Percentiles rank a stretch among this genome's conserved stretches.
These are phyloP conservation scores for Dicycla oo DNA, from an alignment of 2,888 invertebrate genomes.

Conservation along the genomic window DNA sequence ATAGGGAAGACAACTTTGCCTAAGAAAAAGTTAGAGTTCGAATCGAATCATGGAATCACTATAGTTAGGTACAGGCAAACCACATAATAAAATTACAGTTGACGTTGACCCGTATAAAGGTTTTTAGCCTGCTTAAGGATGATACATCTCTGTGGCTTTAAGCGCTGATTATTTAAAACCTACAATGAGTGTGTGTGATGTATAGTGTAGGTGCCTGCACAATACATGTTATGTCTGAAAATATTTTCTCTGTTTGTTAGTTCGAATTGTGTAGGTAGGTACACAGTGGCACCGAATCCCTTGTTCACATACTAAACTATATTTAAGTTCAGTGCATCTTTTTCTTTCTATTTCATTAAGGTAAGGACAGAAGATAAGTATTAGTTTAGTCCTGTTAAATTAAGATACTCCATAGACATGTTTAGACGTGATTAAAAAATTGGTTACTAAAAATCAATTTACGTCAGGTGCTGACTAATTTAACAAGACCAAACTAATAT, in stretches of 20 bases:
- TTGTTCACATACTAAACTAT: no score
- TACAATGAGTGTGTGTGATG: constrained; percentile 5
- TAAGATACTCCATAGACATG: no score
- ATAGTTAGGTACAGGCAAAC: background rate
- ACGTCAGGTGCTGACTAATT: no score
- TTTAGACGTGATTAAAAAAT: no score
- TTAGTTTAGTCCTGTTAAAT: no score
- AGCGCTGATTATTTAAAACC: background rate
- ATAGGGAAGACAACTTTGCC: no score
- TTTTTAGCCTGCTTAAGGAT: constrained; percentile 31
- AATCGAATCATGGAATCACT: constrained; percentile 2
- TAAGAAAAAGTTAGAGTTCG: background rate
- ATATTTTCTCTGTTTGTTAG: background rate
- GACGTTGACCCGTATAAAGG: constrained; percentile 47
- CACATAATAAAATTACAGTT: background rate
- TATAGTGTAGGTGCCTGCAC: background rate
- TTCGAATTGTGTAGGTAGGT: background rate
- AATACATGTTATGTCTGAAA: background rate
- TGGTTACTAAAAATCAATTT: no score
- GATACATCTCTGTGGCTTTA: constrained; percentile 24
- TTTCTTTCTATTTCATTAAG: no score
- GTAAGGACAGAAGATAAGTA: no score
- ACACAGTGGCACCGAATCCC: no score
- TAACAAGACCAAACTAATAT: no score
- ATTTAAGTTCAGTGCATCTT: no score